A percentile compares a stretch with the other conserved stretches of the same genome.
Evolutionary conservation across 2,113 vertebrate species (phyloP).

Genomic region (Nicator chloris): DNA sequence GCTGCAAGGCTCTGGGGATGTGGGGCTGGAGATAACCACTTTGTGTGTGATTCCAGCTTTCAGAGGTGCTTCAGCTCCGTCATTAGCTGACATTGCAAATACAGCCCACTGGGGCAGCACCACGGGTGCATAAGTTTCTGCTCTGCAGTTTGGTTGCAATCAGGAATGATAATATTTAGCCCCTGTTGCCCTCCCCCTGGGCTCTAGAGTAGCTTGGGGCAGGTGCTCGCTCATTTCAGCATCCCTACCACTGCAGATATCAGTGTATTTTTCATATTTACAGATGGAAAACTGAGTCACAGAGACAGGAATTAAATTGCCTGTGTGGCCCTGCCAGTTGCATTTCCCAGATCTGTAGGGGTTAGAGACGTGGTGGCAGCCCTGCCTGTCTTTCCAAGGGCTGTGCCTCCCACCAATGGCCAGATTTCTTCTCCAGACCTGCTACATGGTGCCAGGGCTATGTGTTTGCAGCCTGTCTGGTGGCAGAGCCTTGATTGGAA

Average conservation of each 20-base stretch:
- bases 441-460: neutral
- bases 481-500: neutral
- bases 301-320: neutral
- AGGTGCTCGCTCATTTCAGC: accelerated
- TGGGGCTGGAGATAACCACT: accelerated
- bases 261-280: neutral
- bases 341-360: neutral
- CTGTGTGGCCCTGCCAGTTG: neutral
- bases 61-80: neutral
- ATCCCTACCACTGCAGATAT: neutral
- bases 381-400: neutral
- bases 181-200: neutral
- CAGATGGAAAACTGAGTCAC: neutral
- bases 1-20: accelerated
- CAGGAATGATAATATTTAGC: neutral
- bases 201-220: neutral
- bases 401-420: neutral
- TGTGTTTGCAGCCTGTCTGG: neutral
- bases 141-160: neutral
- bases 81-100: neutral
- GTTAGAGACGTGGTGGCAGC: neutral
- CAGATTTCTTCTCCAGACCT: neutral
- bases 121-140: neutral
- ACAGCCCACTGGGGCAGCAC: neutral
- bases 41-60: accelerated